phyloP scores from a whole-genome alignment of 2,113 vertebrate genomes.

The Scytalopus superciliaris region DNA sequence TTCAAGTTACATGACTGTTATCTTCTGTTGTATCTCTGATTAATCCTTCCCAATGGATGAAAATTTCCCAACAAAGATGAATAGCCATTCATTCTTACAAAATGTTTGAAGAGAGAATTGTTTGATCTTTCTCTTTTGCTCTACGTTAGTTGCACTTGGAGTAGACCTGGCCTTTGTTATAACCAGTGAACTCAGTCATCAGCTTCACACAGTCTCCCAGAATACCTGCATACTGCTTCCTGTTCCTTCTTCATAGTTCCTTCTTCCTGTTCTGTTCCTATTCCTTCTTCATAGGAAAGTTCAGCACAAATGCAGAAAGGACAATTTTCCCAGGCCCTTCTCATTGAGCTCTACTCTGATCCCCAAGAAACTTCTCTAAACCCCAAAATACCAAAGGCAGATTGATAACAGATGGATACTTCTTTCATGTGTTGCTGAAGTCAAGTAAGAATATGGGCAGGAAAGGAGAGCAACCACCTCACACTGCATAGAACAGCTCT shows the following conservation, averaged over 20 bases:
- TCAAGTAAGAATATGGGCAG: not conserved
- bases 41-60: not conserved
- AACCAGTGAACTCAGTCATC: not conserved
- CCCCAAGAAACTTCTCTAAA: not conserved
- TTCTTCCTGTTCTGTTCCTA: no score
- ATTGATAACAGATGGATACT: not conserved
- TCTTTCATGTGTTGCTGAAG: not conserved
- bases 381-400: not conserved
- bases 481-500: not conserved
- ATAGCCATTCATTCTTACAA: not conserved
- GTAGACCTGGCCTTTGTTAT: not conserved
- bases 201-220: not conserved
- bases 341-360: not conserved
- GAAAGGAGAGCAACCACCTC: not conserved
- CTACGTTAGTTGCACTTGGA: not conserved
- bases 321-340: not conserved
- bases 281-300: not conserved
- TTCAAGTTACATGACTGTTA: not conserved
- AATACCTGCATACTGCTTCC: not conserved
- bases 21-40: not conserved
- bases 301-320: not conserved
- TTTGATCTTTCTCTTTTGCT: not conserved
- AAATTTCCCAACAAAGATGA: not conserved
- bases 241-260: not conserved
- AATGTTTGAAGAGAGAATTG: not conserved